These are phyloP conservation scores for Micropterix aruncella DNA, from an alignment of 2,888 invertebrate genomes.

Conservation along the genomic window DNA sequence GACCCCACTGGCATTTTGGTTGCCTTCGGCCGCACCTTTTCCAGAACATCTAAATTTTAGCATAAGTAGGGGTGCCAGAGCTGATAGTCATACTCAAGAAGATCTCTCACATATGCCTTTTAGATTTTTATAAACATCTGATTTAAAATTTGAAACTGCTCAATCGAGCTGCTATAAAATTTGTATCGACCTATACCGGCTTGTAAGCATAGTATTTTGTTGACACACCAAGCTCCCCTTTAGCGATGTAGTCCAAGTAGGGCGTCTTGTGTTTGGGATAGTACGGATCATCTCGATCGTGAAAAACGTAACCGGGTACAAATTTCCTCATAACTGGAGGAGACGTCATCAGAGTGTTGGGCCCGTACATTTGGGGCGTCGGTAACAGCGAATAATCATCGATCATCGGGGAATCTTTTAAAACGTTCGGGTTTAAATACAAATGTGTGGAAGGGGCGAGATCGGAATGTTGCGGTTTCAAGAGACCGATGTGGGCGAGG, in stretches of 20 bases:
- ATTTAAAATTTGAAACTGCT: no score
- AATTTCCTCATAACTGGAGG: constrained; percentile 34
- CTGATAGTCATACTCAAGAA: no score
- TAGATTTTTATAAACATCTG: no score
- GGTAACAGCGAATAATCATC: constrained; percentile 25
- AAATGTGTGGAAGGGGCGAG: neutral
- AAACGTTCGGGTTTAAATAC: neutral
- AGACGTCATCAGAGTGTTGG: constrained; percentile 29
- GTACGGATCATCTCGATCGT: constrained; percentile 27
- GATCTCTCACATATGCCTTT: no score
- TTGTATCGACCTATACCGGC: no score
- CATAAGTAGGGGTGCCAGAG: no score
- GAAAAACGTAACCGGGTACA: constrained; percentile 34
- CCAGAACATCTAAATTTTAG: no score
- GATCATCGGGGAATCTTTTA: constrained; percentile 14
- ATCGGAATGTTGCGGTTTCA: neutral
- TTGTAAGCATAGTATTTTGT: no score
- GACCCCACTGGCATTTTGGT: no score
- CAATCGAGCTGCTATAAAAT: no score
- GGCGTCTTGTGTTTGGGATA: constrained; percentile 26
- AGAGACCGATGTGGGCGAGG: neutral
- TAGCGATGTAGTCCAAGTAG: constrained; percentile 38
- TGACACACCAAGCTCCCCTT: constrained; percentile 38
- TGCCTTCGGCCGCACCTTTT: no score
- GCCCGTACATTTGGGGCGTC: constrained; percentile 25